A percentile compares a stretch with the other conserved stretches of the same genome.
Conservation (phyloP, 2,888 invertebrate genomes). For the Uloborus plumipes region DNA sequence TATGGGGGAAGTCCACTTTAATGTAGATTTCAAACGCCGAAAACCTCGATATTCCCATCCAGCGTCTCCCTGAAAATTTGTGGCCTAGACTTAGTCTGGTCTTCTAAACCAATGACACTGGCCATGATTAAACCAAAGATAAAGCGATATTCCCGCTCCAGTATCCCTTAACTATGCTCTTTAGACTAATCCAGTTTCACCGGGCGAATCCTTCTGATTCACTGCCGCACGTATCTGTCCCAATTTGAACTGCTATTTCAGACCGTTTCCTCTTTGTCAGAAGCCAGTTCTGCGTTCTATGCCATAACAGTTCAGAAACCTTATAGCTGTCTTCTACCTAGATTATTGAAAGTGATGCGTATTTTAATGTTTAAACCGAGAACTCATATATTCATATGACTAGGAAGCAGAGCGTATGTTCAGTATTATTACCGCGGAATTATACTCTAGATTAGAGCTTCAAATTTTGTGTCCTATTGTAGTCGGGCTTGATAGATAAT, state of each 20-base stretch:
- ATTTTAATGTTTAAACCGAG: slow-evolving; percentile 14
- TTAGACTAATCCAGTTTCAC: slow-evolving; percentile 41
- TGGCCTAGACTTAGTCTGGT: slow-evolving; percentile 25
- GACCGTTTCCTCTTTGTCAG: slow-evolving; percentile 19
- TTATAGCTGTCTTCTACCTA: slow-evolving; percentile 11
- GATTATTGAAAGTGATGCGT: slow-evolving; percentile 15
- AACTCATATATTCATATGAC: too few relatives aligned
- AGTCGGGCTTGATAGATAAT: too few relatives aligned
- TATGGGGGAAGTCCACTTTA: too few relatives aligned
- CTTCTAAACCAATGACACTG: slow-evolving; percentile 21
- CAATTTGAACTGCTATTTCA: too few relatives aligned
- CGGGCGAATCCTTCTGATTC: slow-evolving; percentile 39
- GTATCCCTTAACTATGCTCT: slow-evolving; percentile 44
- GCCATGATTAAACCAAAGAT: slow-evolving; percentile 37
- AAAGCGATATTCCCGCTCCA: slow-evolving; percentile 41
- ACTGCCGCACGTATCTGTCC: slow-evolving; percentile 1
- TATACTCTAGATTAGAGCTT: too few relatives aligned
- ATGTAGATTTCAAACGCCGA: too few relatives aligned
- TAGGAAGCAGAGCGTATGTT: too few relatives aligned
- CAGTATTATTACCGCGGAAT: too few relatives aligned
- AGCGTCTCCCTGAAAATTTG: slow-evolving; percentile 28
- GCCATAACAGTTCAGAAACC: slow-evolving; percentile 8
- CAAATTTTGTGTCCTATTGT: too few relatives aligned
- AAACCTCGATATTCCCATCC: too few relatives aligned
- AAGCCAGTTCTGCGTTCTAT: slow-evolving; percentile 17